Percentiles rank a stretch among this genome's conserved stretches.
These are phyloP conservation scores for Colostygia pectinataria DNA, from an alignment of 2,888 invertebrate species.

Conservation along the genomic window DNA sequence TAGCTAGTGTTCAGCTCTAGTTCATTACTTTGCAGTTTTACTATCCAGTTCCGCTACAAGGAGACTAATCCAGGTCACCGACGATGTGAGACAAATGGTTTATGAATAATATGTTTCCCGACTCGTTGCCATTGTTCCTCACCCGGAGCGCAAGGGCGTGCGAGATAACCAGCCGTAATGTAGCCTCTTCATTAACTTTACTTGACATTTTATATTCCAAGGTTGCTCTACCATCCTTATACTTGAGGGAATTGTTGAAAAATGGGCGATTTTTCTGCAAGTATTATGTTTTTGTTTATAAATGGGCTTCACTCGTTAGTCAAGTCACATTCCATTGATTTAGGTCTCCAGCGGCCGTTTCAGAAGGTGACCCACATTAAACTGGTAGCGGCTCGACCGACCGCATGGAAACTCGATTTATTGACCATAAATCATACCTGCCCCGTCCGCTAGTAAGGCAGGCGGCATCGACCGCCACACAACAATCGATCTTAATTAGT, in stretches of 20 bases:
- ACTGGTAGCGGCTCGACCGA: slow-evolving; percentile 9
- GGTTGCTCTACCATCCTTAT: background rate
- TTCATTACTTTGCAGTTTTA: slow-evolving; percentile 6
- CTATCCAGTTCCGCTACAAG: slow-evolving; percentile 4
- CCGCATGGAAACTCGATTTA: slow-evolving; percentile 15
- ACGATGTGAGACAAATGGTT: slow-evolving; percentile 12
- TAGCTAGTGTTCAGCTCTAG: background rate
- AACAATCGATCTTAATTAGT: slow-evolving; percentile 11
- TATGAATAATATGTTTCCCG: slow-evolving; percentile 13
- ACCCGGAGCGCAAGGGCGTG: slow-evolving; percentile 11
- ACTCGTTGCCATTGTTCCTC: slow-evolving; percentile 8
- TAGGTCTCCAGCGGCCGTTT: slow-evolving; percentile 5
- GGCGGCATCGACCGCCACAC: slow-evolving; percentile 1
- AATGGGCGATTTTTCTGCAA: background rate
- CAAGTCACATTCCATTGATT: slow-evolving; percentile 7
- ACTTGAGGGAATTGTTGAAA: no score
- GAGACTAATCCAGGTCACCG: slow-evolving; percentile 14
- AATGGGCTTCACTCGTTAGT: slow-evolving; percentile 3
- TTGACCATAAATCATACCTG: slow-evolving; percentile 14
- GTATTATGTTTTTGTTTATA: background rate
- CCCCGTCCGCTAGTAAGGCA: background rate
- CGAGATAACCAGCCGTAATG: background rate
- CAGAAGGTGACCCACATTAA: slow-evolving; percentile 22
- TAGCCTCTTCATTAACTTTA: background rate
- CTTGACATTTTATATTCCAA: background rate